phyloP scores from a whole-genome alignment of 2,797 vertebrate genomes.

The Nannoperca australis region DNA sequence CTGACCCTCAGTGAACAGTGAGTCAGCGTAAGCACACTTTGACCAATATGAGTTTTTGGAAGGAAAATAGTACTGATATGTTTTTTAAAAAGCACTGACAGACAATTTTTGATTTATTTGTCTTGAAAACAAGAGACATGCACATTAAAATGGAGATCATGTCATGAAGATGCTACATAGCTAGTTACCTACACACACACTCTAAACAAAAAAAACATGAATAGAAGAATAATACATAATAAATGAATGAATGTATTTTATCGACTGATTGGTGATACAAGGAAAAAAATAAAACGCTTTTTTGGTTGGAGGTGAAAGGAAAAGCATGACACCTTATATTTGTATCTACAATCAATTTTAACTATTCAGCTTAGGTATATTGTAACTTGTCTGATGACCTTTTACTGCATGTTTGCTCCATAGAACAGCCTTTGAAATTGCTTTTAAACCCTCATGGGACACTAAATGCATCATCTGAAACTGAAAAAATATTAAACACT shows the following conservation, averaged over 20 bases:
- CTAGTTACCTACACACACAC: too few relatives aligned
- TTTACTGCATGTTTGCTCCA: background rate
- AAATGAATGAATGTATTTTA: background rate
- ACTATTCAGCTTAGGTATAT: background rate
- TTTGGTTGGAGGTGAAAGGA: background rate
- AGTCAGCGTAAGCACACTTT: slow-evolving; percentile 19
- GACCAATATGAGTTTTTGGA: background rate
- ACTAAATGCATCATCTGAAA: background rate
- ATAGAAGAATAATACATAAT: background rate
- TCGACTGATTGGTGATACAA: background rate
- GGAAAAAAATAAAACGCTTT: background rate
- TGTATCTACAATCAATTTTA: background rate
- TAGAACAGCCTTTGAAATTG: background rate
- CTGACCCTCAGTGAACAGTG: slow-evolving; percentile 34
- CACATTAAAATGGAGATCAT: background rate
- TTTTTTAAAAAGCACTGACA: background rate
- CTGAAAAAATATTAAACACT: background rate
- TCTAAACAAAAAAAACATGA: background rate
- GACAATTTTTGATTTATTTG: background rate
- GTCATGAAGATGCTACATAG: background rate
- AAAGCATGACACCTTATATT: background rate
- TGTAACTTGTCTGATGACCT: background rate
- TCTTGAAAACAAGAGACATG: background rate
- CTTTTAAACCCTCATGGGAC: background rate
- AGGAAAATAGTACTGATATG: background rate